Conservation (phyloP, 2,888 invertebrate genomes). For the Andrena minutula region DNA sequence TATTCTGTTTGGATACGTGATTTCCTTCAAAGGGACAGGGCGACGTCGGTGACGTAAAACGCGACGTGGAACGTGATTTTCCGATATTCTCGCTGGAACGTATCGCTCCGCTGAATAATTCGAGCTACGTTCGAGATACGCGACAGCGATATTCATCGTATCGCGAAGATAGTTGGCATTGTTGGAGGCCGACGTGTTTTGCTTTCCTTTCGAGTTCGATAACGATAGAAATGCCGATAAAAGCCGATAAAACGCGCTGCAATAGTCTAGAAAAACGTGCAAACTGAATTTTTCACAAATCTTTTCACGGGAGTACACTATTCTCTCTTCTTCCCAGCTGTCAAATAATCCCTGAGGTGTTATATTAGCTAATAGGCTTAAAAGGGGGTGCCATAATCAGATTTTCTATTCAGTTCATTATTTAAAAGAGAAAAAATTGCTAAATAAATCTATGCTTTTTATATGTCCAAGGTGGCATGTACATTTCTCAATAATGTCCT, state of each 20-base stretch:
- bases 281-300: neutral
- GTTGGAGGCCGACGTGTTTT: slow-evolving; percentile 7
- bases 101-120: slow-evolving; percentile 48
- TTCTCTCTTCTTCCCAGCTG: no score
- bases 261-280: neutral
- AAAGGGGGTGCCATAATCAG: no score
- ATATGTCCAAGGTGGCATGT: no score
- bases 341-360: no score
- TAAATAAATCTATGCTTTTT: no score
- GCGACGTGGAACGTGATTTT: slow-evolving; percentile 37
- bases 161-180: slow-evolving; percentile 17
- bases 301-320: no score
- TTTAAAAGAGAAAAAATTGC: no score
- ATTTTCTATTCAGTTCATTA: no score
- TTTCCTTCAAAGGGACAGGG: slow-evolving; percentile 35
- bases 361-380: no score
- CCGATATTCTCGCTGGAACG: slow-evolving; percentile 28
- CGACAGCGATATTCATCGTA: slow-evolving; percentile 27
- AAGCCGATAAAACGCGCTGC: neutral
- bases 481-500: no score
- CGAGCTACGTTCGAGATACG: slow-evolving; percentile 32
- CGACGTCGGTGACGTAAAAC: slow-evolving; percentile 30
- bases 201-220: slow-evolving; percentile 24
- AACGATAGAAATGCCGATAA: slow-evolving; percentile 16
- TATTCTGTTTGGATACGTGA: slow-evolving; percentile 37